A percentile compares a stretch with the other conserved stretches of the same genome.
phyloP scores from a whole-genome alignment of 2,797 vertebrate species.

The Protosalanx chinensis region DNA sequence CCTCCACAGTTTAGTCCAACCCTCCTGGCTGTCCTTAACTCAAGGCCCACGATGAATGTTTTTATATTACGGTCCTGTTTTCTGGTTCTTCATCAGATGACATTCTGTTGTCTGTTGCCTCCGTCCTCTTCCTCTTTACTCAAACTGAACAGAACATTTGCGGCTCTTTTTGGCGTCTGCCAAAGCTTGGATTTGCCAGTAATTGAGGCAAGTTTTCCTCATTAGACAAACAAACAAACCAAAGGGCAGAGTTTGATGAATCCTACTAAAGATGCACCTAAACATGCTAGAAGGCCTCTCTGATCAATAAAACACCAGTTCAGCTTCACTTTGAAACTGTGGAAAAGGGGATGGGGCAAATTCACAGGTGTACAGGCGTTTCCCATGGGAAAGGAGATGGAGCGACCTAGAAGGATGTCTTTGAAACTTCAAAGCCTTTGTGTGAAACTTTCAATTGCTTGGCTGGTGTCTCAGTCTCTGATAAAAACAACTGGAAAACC shows the following conservation, averaged over 20 bases:
- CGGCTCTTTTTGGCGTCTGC: not conserved
- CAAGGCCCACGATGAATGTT: constrained; percentile 10
- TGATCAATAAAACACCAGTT: not conserved
- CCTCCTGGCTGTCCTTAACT: constrained; percentile 17
- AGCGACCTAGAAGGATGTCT: not conserved
- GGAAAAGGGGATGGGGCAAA: not conserved
- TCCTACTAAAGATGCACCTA: not conserved
- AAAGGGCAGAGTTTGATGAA: not conserved
- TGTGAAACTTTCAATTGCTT: not conserved
- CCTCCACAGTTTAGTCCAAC: too few species aligned
- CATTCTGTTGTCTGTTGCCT: not conserved
- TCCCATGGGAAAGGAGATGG: not conserved
- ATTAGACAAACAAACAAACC: not conserved
- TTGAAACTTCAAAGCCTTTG: not conserved
- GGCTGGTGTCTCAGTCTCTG: not conserved
- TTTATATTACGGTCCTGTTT: not conserved
- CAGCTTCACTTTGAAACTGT: constrained; percentile 7
- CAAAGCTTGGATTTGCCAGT: not conserved
- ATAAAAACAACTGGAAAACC: not conserved
- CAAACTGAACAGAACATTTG: not conserved
- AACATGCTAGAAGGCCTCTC: not conserved
- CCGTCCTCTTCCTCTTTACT: not conserved
- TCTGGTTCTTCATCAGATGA: not conserved
- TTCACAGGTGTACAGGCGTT: not conserved
- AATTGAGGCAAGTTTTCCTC: not conserved